These are phyloP conservation scores for Pinctada fucata DNA, from an alignment of 2,888 invertebrate genomes.

Conservation along the genomic window DNA sequence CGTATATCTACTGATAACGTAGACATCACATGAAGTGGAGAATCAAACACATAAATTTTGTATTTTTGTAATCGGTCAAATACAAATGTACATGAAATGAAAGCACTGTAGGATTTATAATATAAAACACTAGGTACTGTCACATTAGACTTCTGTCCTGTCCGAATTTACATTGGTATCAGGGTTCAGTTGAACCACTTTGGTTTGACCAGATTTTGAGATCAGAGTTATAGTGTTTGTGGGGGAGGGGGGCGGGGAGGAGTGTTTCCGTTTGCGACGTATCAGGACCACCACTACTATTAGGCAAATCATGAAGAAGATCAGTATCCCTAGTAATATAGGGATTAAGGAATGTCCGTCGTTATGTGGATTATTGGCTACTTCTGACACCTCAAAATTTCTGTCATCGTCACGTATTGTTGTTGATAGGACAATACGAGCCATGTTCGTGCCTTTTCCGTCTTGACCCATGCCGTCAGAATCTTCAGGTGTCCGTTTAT, in stretches of 20 bases:
- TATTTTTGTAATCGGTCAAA: too few species aligned
- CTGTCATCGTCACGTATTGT: constrained; percentile 38
- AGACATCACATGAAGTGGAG: too few species aligned
- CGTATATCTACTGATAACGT: too few species aligned
- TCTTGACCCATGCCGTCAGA: constrained; percentile 52
- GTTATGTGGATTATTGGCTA: constrained; percentile 48
- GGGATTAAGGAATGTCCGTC: constrained; percentile 56
- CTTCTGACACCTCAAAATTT: constrained; percentile 46
- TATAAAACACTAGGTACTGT: too few species aligned
- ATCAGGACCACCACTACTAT: constrained; percentile 59
- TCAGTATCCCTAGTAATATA: constrained; percentile 59
- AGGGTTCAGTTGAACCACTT: constrained; percentile 34
- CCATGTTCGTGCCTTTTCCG: constrained; percentile 70
- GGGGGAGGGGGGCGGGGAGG: constrained; percentile 65
- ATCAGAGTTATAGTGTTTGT: constrained; percentile 66
- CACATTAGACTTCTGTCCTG: constrained; percentile 20
- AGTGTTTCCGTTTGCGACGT: constrained; percentile 57
- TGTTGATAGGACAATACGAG: constrained; percentile 53
- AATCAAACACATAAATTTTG: too few species aligned
- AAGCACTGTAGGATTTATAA: too few species aligned
- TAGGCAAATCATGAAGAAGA: constrained; percentile 55
- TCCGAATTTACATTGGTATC: constrained; percentile 2
- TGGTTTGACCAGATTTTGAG: constrained; percentile 45
- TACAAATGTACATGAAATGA: too few species aligned
- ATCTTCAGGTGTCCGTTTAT: constrained; percentile 51